A percentile compares a stretch with the other conserved stretches of the same genome.
phyloP scores from a whole-genome alignment of 2,888 invertebrate genomes.

The Sericinus montela region DNA sequence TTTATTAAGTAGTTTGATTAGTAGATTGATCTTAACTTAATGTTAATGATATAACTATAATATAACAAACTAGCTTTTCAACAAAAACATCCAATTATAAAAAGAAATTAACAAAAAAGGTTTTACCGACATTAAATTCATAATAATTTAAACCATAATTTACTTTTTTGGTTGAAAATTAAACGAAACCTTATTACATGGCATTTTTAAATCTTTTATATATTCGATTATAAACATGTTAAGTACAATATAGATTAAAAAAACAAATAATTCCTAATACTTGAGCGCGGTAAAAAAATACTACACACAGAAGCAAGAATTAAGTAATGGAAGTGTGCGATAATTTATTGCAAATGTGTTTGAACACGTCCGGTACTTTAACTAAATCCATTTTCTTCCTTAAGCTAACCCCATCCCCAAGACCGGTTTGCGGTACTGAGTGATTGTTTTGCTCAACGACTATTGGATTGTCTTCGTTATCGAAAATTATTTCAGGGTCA shows the following conservation, averaged over 20 bases:
- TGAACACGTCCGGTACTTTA: slow-evolving; percentile 49
- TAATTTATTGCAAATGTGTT: slow-evolving; percentile 47
- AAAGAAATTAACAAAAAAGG: neutral
- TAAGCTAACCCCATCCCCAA: slow-evolving; percentile 32
- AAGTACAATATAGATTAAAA: neutral
- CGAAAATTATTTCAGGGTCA: slow-evolving; percentile 72
- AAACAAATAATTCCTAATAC: neutral
- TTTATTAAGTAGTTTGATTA: slow-evolving; percentile 56
- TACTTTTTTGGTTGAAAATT: neutral
- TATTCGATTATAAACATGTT: neutral
- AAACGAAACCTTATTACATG: neutral
- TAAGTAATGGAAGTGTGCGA: slow-evolving; percentile 37
- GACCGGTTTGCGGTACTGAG: slow-evolving; percentile 23
- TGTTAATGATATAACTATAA: slow-evolving; percentile 28
- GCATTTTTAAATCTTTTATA: neutral
- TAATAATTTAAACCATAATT: neutral
- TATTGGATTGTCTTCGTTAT: slow-evolving; percentile 61
- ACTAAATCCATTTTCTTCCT: slow-evolving; percentile 41
- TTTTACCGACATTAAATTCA: neutral
- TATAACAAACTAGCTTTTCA: slow-evolving; percentile 1
- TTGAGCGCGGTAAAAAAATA: neutral
- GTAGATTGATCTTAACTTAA: slow-evolving; percentile 56
- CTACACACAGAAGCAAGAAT: slow-evolving; percentile 6
- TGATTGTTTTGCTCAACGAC: slow-evolving; percentile 46
- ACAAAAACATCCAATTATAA: slow-evolving; percentile 1